These are phyloP conservation scores for Sturnus vulgaris DNA, from an alignment of 2,113 vertebrate genomes.

Conservation along the genomic window DNA sequence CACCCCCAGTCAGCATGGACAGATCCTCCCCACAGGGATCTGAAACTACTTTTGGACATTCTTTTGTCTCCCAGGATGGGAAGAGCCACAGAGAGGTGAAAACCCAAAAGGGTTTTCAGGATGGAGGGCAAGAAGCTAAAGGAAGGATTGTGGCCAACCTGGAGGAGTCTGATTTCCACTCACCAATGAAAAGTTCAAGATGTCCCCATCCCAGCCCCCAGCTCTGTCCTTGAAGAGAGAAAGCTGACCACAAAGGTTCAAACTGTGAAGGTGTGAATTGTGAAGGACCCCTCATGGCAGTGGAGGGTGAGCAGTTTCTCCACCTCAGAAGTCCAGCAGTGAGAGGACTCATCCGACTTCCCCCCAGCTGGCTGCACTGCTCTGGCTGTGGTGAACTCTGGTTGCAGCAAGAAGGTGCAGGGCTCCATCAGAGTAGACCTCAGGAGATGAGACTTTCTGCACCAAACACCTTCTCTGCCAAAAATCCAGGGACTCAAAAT, in stretches of 20 bases:
- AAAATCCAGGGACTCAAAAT: not conserved
- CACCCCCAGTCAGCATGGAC: not conserved
- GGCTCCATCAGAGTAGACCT: not conserved
- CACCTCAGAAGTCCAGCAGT: accelerated
- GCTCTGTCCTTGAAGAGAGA: accelerated
- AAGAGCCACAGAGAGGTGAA: not conserved
- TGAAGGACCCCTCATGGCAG: not conserved
- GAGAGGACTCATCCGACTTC: not conserved
- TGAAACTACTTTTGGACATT: not conserved
- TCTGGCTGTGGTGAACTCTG: accelerated
- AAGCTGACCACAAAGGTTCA: not conserved
- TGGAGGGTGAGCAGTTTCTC: not conserved
- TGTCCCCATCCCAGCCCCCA: not conserved
- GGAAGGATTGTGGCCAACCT: not conserved
- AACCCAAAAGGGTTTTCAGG: not conserved
- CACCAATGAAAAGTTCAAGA: not conserved
- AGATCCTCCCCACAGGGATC: not conserved
- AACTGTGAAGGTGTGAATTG: not conserved
- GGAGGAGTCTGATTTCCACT: not conserved
- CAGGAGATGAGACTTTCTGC: not conserved
- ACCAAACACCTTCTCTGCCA: not conserved
- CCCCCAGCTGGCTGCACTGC: not conserved
- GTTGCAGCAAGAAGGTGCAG: not conserved
- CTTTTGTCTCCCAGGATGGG: not conserved
- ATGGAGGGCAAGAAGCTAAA: not conserved